Conservation (phyloP, 2,888 invertebrate genomes). For the Pristionchus entomophagus region DNA sequence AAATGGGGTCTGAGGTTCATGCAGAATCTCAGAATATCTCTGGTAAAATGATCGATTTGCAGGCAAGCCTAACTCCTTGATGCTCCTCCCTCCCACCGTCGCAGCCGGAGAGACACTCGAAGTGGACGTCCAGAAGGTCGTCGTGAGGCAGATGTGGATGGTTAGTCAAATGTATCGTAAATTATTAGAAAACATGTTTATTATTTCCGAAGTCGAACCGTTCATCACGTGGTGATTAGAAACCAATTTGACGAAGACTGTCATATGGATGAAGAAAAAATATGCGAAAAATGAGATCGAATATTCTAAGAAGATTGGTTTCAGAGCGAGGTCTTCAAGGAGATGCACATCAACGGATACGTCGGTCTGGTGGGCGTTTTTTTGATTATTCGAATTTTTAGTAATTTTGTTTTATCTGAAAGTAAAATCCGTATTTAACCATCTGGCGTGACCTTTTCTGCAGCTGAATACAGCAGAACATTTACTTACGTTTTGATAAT, state of each 20-base stretch:
- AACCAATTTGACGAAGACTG: constrained; percentile 66
- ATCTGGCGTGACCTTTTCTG: too few species aligned
- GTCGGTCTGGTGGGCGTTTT: constrained; percentile 60
- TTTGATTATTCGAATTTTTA: too few species aligned
- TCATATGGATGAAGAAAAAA: neutral
- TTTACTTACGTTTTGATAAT: too few species aligned
- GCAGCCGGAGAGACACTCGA: constrained; percentile 67
- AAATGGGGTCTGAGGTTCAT: too few species aligned
- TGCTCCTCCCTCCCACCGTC: constrained; percentile 69
- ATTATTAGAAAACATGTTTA: too few species aligned
- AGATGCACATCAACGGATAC: constrained; percentile 73
- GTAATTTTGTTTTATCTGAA: neutral
- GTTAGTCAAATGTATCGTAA: constrained; percentile 36
- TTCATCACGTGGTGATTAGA: constrained; percentile 59
- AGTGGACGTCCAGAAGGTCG: constrained; percentile 63
- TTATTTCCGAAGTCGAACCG: constrained; percentile 48
- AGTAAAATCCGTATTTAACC: too few species aligned
- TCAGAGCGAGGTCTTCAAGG: constrained; percentile 72
- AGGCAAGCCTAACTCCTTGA: constrained; percentile 67
- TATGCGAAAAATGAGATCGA: neutral
- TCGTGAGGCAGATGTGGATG: constrained; percentile 67
- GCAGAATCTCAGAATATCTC: too few species aligned
- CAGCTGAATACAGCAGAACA: too few species aligned
- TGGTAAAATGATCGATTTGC: too few species aligned
- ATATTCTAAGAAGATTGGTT: neutral